Evolutionary conservation across 2,797 vertebrate genomes (phyloP).

Genomic region (Helicolenus hilgendorfi): DNA sequence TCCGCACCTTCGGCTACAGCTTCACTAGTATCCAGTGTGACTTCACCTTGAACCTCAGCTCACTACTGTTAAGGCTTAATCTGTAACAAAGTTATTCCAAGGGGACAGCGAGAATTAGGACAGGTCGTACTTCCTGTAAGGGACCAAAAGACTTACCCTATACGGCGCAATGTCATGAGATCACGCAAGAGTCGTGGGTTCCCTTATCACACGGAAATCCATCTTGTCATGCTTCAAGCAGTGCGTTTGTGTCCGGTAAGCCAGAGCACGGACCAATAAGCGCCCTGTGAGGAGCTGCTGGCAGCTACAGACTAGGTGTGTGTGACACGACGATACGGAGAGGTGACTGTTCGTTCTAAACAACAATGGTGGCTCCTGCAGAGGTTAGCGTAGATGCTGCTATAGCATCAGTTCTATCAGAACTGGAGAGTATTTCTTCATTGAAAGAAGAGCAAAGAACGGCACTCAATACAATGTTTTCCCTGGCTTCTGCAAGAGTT

Average conservation of each 20-base stretch:
- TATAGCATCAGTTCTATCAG: too few relatives aligned
- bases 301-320: background rate
- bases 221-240: background rate
- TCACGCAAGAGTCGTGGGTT: background rate
- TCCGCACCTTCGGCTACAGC: constrained; percentile 31
- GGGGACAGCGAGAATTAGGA: constrained; percentile 23
- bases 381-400: too few relatives aligned
- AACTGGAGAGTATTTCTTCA: background rate
- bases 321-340: background rate
- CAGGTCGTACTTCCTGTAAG: background rate
- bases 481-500: background rate
- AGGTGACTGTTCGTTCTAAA: too few relatives aligned
- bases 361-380: too few relatives aligned
- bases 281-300: too few relatives aligned
- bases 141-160: background rate
- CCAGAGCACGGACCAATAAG: background rate
- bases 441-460: background rate
- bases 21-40: constrained; percentile 24
- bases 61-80: background rate
- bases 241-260: background rate
- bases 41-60: constrained; percentile 45
- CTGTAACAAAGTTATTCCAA: constrained; percentile 20
- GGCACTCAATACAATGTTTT: background rate
- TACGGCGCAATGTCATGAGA: background rate
- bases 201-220: background rate